Evolutionary conservation across 2,113 vertebrate genomes (phyloP), one percentile per base, ranked within the genome.

Genomic region (Eidolon helvum): DNA sequence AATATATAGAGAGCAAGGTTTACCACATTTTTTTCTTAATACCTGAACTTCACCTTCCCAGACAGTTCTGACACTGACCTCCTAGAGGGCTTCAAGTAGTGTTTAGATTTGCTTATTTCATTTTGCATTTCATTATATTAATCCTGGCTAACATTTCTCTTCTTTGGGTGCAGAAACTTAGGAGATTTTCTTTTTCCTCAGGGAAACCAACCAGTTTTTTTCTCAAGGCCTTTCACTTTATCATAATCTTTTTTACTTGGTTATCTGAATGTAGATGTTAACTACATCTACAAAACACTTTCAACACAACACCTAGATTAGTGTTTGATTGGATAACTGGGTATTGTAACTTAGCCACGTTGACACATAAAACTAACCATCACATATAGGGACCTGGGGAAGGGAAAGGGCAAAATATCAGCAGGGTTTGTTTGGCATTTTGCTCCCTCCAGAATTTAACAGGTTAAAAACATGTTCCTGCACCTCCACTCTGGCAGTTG

Each of bases 31-130:
- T 48, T 24, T 53, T 45, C 18, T 79, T 63, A 16, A 69, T 61
- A 74, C 24, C 4, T 1, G 15, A 69, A 19, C 43, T 72, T 72
- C 6, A 5, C 3, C 19, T 79, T 90, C 22, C 50, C 30, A 69
- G 75, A 35, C 69, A 61, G 2, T 63, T 84, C 19, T 69, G 61
- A 90, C 68, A 50, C 15, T 38, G 85, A 63, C 57, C 38, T 85
- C 91, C 57, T 21, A 10, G 24, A 80, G n/a, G 45, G 48, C 71
- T 59, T 83, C 59, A 63, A 38, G 45, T 12, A 63, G 53, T 65
- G 53, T 96, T 80, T 85, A 91, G 75, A 75, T 88, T 92, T 95
- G 78, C 40, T 92, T 82, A 77, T 92, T 89, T 94, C 94, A 40
- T 82, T 96, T 96, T 93, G 53, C 40, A n/a, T 95, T 95, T 87